A percentile compares a stretch with the other conserved stretches of the same genome.
phyloP scores from a whole-genome alignment of 2,888 invertebrate genomes.

The Drosophila nr. perissopoda region DNA sequence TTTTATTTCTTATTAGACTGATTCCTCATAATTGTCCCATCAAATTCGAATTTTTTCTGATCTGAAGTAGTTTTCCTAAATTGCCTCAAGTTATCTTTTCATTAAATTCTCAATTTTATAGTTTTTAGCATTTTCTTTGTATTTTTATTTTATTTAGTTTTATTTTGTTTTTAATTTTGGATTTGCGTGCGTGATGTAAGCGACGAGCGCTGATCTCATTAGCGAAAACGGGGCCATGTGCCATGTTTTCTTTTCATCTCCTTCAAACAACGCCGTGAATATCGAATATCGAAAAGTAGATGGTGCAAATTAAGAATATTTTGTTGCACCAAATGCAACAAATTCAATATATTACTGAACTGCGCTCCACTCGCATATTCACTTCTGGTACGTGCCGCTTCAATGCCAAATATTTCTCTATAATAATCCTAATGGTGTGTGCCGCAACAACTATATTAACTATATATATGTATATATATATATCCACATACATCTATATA shows the following conservation, averaged over 20 bases:
- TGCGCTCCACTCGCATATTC: not conserved
- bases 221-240: constrained; percentile 17
- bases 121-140: constrained; percentile 5
- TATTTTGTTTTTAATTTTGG: not conserved
- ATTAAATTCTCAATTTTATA: constrained; percentile 9
- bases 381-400: constrained; percentile 34
- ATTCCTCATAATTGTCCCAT: constrained; percentile 15
- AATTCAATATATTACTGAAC: not conserved
- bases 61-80: constrained; percentile 6
- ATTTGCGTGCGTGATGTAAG: constrained; percentile 34
- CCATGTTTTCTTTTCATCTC: not conserved
- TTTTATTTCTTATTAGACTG: constrained; percentile 18
- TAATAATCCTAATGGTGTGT: constrained; percentile 1
- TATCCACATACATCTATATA: not conserved
- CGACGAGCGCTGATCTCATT: constrained; percentile 54
- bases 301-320: constrained; percentile 19
- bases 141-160: not conserved
- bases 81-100: constrained; percentile 14
- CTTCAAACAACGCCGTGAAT: not conserved
- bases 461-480: not conserved
- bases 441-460: not conserved
- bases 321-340: not conserved
- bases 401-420: constrained; percentile 14
- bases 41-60: constrained; percentile 1
- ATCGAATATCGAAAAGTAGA: constrained; percentile 2